These are phyloP conservation scores for Anhinga rufa DNA, from an alignment of 2,113 vertebrate genomes.

Conservation along the genomic window DNA sequence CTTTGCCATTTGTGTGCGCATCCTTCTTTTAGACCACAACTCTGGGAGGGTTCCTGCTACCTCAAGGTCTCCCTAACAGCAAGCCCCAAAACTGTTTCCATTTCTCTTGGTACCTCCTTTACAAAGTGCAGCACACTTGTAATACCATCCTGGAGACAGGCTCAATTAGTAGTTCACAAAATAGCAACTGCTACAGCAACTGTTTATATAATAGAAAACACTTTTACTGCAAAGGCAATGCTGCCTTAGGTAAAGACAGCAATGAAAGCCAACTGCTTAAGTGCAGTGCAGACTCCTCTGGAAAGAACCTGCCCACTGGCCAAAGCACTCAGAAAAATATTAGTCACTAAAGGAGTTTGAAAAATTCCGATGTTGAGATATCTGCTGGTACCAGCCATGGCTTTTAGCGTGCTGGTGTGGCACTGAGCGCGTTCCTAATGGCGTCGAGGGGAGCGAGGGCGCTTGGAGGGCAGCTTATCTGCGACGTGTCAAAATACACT, in stretches of 20 bases:
- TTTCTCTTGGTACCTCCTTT: not conserved
- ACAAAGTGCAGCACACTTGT: not conserved
- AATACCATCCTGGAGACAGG: not conserved
- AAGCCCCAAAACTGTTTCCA: not conserved
- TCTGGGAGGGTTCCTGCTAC: not conserved
- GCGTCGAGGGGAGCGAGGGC: rapidly evolving
- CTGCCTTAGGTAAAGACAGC: not conserved
- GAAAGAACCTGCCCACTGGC: not conserved
- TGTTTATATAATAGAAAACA: not conserved
- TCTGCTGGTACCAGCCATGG: not conserved
- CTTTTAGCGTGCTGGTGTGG: not conserved
- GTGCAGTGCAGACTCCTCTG: not conserved
- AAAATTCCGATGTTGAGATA: not conserved
- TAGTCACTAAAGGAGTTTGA: not conserved
- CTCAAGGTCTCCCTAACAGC: not conserved
- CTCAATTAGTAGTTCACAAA: not conserved
- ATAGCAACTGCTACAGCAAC: not conserved
- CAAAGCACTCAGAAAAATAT: not conserved
- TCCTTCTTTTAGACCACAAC: not conserved
- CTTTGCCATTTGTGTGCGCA: not conserved
- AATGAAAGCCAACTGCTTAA: not conserved
- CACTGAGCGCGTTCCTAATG: not conserved
- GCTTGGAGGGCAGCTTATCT: not conserved
- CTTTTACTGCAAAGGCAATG: not conserved
- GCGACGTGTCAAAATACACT: rapidly evolving